These are phyloP conservation scores for Strigamia maritima DNA, from an alignment of 2,888 invertebrate genomes.

Conservation along the genomic window DNA sequence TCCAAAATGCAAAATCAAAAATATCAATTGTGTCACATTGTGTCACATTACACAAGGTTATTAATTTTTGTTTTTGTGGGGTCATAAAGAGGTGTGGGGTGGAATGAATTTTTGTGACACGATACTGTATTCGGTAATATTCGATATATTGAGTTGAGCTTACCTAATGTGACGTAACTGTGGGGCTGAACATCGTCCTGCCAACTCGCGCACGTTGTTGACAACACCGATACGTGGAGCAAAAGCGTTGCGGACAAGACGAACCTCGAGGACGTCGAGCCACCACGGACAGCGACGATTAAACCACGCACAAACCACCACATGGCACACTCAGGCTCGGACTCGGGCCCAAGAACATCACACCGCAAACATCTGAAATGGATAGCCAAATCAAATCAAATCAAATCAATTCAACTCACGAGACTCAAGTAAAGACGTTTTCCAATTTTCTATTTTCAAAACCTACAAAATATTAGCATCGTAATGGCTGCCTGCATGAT, in stretches of 20 bases:
- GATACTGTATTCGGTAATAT: not conserved
- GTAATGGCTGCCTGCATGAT: no score
- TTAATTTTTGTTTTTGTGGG: no score
- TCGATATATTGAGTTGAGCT: not conserved
- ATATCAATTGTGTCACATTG: no score
- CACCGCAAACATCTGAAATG: constrained; percentile 4
- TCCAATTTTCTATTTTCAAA: no score
- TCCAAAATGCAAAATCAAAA: no score
- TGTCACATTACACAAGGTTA: no score
- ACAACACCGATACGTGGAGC: not conserved
- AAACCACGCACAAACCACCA: constrained; percentile 23
- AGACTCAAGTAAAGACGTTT: no score
- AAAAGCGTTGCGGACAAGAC: not conserved
- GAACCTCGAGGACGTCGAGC: not conserved
- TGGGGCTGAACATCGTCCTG: constrained; percentile 36
- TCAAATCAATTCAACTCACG: no score
- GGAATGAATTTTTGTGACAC: not conserved
- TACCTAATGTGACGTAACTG: constrained; percentile 36
- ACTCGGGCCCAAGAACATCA: constrained; percentile 8
- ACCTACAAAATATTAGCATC: no score
- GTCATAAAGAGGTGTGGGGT: no score
- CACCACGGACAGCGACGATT: not conserved
- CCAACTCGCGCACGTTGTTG: constrained; percentile 28
- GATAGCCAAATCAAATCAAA: not conserved
- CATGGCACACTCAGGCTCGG: constrained; percentile 7